Base-by-base conservation (phyloP, 1,140 invertebrate species). In the Delia radicum region DNA sequence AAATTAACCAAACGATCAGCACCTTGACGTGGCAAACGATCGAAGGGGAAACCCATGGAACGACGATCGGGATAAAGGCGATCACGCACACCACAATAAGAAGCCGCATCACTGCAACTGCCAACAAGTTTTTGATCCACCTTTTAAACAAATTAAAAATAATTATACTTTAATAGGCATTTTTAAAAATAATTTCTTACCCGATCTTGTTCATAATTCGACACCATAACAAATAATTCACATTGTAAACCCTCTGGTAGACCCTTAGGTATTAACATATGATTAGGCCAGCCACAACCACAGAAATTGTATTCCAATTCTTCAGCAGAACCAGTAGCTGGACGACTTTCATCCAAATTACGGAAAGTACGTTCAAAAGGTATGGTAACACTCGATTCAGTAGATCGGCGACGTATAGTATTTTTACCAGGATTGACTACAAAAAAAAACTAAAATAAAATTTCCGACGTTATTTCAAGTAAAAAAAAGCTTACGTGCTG, bases 241-340 rank as follows among this genome's bases (percentile, higher is more conserved):
- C 91, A 91, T 0, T 87, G 85, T 81, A 90, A 91, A 21, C 94
- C 94, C 74, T 90, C 88, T 1, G 88, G 83, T 2, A 85, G 90
- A 24, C 95, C 95, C 84, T 92, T 93, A 0, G 94, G 92, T 28
- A 95, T 82, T 1, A 96, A 88, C 91, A 96, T 91, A 82, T 96
- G 94, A 65, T 95, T 90, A 0, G 95, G 95, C 94, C 94, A 95
- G 62, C 94, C 94, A 83, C 94, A 96, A 42, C 94, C 94, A 85
- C 94, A 95, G 88, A 93, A 94, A 83, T 93, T 92, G 85, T 92
- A 93, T 80, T 90, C 88, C 0, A 88, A 88, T 31, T 90, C 88
- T 2, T 87, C 82, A 2, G 89, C 81, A 0, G 84, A 81, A 4
- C 89, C 89, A 27, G 87, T 86, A 1, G 87, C 86, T 2, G 91